Evolutionary conservation across 2,797 vertebrate species (phyloP), one percentile per base, ranked within the genome.

Genomic region (Enteromius viviparus): DNA sequence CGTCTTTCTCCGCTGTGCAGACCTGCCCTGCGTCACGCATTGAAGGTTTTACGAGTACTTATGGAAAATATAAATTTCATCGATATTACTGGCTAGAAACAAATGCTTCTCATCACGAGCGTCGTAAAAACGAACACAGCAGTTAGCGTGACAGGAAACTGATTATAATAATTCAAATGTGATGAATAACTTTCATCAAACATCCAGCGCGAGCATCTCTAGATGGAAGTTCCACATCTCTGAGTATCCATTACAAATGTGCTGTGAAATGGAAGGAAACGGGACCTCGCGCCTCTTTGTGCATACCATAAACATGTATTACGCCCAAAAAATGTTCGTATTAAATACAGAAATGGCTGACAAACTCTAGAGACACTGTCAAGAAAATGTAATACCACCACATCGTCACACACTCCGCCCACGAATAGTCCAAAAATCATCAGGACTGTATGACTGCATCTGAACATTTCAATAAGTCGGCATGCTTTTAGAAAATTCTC

Each of bases 131-230:
- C 94, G 95, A 95, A 94, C 93, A 84, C 87, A 86, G 91, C 96
- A 95, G 95, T 96, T 96, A 96, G 95, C 95, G 94, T 96, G 96
- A 96, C 96, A 96, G 96, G 94, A 96, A 97, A 96, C 95, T 97
- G 96, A 98, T 97, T 96, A 97, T 97, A 97, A 96, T 95, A 95
- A 95, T 96, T 97, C 96, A 96, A 96, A 93, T 94, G 95, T 97
- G 96, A 98, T 97, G 96, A 96, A 97, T 96, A 96, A 94, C 94
- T 96, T 97, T 97, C 96, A 97, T 97, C 96, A 96, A 95, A 93
- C 89, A 89, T 90, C 90, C 88, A 85, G 88, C 86, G 88, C 89
- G 85, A 88, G 87, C 71, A 42, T 88, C 84, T 90, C 92, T 90
- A 87, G 85, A 92, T 91, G 90, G 87, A 90, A 84, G 87, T 69